phyloP scores from a whole-genome alignment of 2,797 vertebrate species.

The Gila robusta region DNA sequence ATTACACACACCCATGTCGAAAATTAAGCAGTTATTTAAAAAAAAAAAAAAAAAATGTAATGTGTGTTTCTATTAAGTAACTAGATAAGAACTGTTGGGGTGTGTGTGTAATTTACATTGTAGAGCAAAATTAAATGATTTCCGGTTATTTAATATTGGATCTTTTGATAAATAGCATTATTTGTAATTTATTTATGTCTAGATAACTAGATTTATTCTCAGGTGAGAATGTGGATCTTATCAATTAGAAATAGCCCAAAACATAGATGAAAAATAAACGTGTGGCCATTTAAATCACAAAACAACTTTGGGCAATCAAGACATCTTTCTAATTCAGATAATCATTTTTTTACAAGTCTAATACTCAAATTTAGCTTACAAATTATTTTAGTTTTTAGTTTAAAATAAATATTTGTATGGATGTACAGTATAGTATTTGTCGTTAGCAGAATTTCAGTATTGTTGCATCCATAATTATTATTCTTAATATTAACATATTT shows the following conservation, averaged over 20 bases:
- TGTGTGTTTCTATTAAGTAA: not conserved
- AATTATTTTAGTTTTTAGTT: not conserved
- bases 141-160: not conserved
- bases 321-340: not conserved
- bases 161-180: not conserved
- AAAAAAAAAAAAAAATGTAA: no score
- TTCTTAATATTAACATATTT: not conserved
- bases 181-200: not conserved
- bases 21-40: not conserved
- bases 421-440: no score
- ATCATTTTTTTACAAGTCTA: not conserved
- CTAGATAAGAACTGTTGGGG: not conserved
- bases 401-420: no score
- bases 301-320: not conserved
- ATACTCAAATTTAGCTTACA: not conserved
- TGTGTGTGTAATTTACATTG: not conserved
- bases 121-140: not conserved
- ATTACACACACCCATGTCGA: not conserved
- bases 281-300: not conserved
- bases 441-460: not conserved
- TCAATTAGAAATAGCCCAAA: not conserved
- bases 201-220: not conserved
- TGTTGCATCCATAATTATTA: not conserved
- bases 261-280: not conserved
- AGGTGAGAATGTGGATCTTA: not conserved